A percentile compares a stretch with the other conserved stretches of the same genome.
Conservation (phyloP, 2,113 vertebrate species). For the Alethe diademata region DNA sequence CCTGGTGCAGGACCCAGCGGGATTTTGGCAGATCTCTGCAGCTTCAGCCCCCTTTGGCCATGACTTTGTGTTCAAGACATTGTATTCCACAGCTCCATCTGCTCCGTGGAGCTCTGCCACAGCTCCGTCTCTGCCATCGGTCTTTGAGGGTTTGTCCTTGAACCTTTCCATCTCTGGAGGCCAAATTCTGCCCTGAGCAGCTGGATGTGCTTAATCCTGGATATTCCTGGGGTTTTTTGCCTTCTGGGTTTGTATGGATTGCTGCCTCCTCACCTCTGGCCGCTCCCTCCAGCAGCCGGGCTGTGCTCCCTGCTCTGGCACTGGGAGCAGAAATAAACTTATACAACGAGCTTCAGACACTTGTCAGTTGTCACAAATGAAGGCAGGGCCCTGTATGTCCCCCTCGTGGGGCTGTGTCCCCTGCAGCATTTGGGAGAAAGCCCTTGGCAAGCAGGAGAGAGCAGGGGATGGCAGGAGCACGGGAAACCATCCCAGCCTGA, state of each 20-base stretch:
- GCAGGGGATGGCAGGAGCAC: rapidly evolving
- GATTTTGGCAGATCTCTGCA: background rate
- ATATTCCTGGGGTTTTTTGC: background rate
- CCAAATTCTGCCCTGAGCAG: background rate
- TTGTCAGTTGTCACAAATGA: background rate
- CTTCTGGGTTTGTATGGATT: background rate
- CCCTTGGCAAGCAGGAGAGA: background rate
- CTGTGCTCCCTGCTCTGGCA: background rate
- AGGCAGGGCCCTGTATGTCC: background rate
- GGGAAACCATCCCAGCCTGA: background rate
- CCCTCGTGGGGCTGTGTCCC: background rate
- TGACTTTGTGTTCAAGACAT: background rate
- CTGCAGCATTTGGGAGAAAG: background rate
- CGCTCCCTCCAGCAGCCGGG: rapidly evolving
- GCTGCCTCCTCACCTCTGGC: background rate
- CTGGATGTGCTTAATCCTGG: background rate
- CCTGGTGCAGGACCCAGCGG: rapidly evolving
- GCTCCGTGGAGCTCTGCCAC: background rate
- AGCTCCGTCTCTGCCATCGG: rapidly evolving
- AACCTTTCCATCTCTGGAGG: background rate
- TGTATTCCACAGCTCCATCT: background rate
- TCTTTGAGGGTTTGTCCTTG: background rate
- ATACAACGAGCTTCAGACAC: background rate
- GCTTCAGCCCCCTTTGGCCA: background rate
- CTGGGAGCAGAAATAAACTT: rapidly evolving